These are phyloP conservation scores for Acronicta aceris DNA, from an alignment of 2,888 invertebrate species.

Conservation along the genomic window DNA sequence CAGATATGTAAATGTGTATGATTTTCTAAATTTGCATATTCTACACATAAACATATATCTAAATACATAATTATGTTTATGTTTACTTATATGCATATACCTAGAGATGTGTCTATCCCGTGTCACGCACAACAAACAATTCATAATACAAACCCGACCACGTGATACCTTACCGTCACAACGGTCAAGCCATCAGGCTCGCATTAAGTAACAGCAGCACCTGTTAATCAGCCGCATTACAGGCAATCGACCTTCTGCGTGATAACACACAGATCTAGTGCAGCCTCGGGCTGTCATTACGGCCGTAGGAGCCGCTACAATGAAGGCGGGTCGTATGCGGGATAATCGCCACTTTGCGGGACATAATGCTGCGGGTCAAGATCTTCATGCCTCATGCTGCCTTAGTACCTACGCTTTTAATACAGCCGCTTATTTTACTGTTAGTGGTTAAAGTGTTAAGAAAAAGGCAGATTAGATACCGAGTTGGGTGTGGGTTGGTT, in stretches of 20 bases:
- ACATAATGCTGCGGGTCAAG: constrained; percentile 60
- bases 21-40: too few relatives aligned
- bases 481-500: constrained; percentile 5
- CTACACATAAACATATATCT: too few relatives aligned
- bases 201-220: constrained; percentile 51
- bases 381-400: constrained; percentile 51
- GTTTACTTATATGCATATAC: too few relatives aligned
- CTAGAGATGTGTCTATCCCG: too few relatives aligned
- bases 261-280: constrained; percentile 63
- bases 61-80: too few relatives aligned
- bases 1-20: too few relatives aligned
- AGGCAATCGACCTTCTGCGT: constrained; percentile 75
- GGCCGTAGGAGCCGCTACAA: constrained; percentile 51
- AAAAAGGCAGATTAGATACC: constrained; percentile 26
- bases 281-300: constrained; percentile 55
- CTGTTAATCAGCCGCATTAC: constrained; percentile 72
- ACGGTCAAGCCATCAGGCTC: constrained; percentile 26
- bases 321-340: constrained; percentile 50
- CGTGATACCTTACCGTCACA: constrained; percentile 10
- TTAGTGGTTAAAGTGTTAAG: constrained; percentile 19
- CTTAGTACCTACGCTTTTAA: constrained; percentile 50
- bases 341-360: constrained; percentile 56
- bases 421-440: constrained; percentile 43
- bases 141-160: background rate
- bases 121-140: too few relatives aligned